Conservation (phyloP, 2,113 vertebrate genomes). For the Diadophis punctatus region DNA sequence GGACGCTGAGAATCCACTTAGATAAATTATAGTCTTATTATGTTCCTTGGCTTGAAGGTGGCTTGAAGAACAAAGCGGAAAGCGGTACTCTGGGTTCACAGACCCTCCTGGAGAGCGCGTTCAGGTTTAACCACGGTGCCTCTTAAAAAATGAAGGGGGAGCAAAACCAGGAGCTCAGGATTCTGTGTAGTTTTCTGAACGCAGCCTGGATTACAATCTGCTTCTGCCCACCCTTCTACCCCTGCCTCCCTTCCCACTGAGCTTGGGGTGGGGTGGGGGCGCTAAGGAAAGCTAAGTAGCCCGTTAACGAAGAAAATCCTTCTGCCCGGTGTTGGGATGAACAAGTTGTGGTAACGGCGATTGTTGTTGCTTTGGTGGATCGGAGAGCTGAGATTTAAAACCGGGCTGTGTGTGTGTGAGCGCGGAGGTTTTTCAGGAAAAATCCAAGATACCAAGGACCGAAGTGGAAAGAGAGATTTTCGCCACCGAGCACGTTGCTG, state of each 20-base stretch:
- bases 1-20: not conserved
- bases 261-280: not conserved
- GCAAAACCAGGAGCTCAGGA: slow-evolving; percentile 9
- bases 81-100: not conserved
- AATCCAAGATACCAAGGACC: not conserved
- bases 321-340: not conserved
- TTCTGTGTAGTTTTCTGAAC: not conserved
- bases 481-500: not conserved
- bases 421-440: not conserved
- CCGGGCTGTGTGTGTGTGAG: too few relatives aligned
- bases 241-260: not conserved
- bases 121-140: not conserved
- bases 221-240: not conserved
- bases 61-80: slow-evolving; percentile 26
- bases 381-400: not conserved
- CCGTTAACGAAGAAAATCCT: slow-evolving; percentile 5
- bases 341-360: not conserved
- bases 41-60: slow-evolving; percentile 27
- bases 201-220: slow-evolving; percentile 21
- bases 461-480: not conserved
- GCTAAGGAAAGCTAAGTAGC: not conserved
- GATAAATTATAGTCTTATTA: slow-evolving; percentile 12
- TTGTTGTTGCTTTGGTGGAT: not conserved
- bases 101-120: not conserved
- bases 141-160: not conserved